Base-by-base conservation (phyloP, 2,113 vertebrate species). In the Xenopus borealis region DNA sequence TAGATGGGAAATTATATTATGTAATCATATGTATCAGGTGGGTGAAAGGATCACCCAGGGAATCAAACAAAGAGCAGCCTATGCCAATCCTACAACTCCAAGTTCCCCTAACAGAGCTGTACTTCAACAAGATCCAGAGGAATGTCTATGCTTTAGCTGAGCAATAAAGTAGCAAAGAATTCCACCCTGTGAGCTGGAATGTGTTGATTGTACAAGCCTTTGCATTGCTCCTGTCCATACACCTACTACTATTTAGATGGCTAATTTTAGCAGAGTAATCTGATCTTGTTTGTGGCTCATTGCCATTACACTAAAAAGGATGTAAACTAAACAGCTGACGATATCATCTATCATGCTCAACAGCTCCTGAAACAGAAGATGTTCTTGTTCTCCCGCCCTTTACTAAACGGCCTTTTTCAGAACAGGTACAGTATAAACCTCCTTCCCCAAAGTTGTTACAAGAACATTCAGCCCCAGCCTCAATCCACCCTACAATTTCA, bases 241-340 rank as follows among this genome's bases (percentile, higher is more conserved):
- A 69, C 73, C 66, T 75, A 75, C 78, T 62, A 68, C 45, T 61
- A 76, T 65, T 79, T 65, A 62, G 40, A 67, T 40, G 1, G 47
- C 70, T 67, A 74, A 62, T 55, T 73, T 78, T 63, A 80, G 69
- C 3, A 18, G 30, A 64, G 75, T 78, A 4, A 53, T 33, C 67
- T 19, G 16, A 64, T 61, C 19, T 46, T 55, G 45, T 1, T 78
- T 7, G 47, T 44, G 53, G 12, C 53, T 71, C 62, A 12, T 16
- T 18, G 23, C 55, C 46, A 50, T 58, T 66, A 65, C 8, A 44
- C 5, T 67, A 55, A 78, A 72, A 82, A 57, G 27, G 75, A 33
- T 11, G 33, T 78, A 2, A 67, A 75, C 63, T 65, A 80, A 80
- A 72, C 75, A 72, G 67, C 78, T 74, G 68, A 20, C 66, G 8